phyloP scores from a whole-genome alignment of 2,113 vertebrate genomes.

The Rhabdornis inornatus region DNA sequence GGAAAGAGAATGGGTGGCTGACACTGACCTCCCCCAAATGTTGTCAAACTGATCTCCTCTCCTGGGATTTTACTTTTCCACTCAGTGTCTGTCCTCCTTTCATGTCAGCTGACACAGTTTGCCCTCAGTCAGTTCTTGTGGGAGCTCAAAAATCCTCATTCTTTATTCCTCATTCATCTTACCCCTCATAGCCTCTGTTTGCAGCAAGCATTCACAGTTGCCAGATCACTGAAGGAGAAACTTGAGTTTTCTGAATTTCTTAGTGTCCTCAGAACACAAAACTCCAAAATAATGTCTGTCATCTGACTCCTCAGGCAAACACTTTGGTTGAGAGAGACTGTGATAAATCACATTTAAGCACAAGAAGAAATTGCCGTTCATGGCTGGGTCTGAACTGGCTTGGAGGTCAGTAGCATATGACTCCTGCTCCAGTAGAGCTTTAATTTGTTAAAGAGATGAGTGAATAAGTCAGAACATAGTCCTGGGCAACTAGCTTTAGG shows the following conservation, averaged over 20 bases:
- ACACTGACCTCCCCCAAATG: background rate
- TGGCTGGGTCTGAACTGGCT: background rate
- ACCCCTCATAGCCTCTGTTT: background rate
- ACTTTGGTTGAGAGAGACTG: background rate
- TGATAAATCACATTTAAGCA: background rate
- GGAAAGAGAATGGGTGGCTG: background rate
- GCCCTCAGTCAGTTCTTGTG: background rate
- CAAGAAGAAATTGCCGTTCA: background rate
- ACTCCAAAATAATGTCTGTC: background rate
- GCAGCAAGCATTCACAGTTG: background rate
- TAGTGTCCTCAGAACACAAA: background rate
- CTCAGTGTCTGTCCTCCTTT: background rate
- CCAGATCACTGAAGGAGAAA: background rate
- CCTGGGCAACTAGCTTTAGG: background rate
- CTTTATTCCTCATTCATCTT: background rate
- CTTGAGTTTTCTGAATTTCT: background rate
- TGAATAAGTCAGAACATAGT: rapidly evolving
- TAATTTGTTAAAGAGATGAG: background rate
- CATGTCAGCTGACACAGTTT: background rate
- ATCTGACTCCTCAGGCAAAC: background rate
- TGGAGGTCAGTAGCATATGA: background rate
- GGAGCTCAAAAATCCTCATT: background rate
- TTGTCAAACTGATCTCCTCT: background rate
- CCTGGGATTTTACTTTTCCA: background rate
- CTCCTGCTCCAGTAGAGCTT: background rate